phyloP scores from a whole-genome alignment of 2,113 vertebrate genomes.

The Ursus arctos region DNA sequence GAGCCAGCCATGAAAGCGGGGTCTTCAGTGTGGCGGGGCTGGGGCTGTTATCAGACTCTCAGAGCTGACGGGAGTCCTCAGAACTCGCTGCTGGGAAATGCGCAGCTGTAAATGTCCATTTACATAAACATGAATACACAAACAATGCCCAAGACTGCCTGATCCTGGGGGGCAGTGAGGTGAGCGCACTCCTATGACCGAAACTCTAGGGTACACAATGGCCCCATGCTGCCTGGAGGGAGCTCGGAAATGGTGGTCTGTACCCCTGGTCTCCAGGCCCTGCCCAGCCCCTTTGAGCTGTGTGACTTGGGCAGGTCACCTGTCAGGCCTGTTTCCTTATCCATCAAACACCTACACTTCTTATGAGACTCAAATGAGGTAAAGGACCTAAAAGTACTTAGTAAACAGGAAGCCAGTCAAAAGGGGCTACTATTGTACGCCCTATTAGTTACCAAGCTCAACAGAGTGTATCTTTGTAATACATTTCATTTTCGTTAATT shows the following conservation, averaged over 20 bases:
- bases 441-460: not conserved
- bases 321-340: not conserved
- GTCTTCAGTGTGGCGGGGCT: not conserved
- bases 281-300: not conserved
- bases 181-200: not conserved
- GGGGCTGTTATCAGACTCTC: not conserved
- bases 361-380: not conserved
- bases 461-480: not conserved
- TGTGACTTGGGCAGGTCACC: not conserved
- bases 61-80: not conserved
- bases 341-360: not conserved
- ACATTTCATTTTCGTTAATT: not conserved
- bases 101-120: not conserved
- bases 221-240: not conserved
- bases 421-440: not conserved
- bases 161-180: not conserved
- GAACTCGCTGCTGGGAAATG: conserved; percentile 52
- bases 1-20: rapidly evolving
- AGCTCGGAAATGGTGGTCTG: not conserved
- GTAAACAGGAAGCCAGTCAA: not conserved
- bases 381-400: not conserved
- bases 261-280: not conserved
- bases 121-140: conserved; percentile 21
- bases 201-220: not conserved
- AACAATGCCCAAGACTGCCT: conserved; percentile 27